Percentiles rank a stretch among this genome's conserved stretches.
Conservation (phyloP, 2,113 vertebrate genomes). For the Dicrurus megarhynchus region DNA sequence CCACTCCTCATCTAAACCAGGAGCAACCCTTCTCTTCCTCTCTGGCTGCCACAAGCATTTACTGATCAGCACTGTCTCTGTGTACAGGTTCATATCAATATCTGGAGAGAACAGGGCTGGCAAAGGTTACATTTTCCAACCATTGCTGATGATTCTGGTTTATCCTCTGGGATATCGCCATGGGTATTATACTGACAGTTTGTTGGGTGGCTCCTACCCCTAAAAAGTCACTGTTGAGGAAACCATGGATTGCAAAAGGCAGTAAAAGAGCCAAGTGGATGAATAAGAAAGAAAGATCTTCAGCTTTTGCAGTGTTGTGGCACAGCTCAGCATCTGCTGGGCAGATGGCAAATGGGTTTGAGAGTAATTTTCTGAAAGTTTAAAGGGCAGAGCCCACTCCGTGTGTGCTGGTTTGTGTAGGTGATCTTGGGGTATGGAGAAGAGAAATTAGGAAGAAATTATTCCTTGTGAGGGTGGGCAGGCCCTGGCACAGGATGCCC, state of each 20-base stretch:
- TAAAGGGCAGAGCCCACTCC: not conserved
- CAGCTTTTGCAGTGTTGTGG: rapidly evolving
- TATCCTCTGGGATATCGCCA: rapidly evolving
- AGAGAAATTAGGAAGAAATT: not conserved
- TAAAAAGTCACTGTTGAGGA: not conserved
- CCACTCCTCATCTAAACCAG: rapidly evolving
- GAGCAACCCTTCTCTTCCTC: not conserved
- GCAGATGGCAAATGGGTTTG: rapidly evolving
- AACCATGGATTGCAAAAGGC: not conserved
- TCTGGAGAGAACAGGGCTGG: not conserved
- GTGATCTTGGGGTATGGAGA: rapidly evolving
- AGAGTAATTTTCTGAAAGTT: not conserved
- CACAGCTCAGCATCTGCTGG: not conserved
- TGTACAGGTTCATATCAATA: rapidly evolving
- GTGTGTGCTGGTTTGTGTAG: not conserved
- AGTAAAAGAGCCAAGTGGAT: not conserved
- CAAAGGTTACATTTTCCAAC: rapidly evolving
- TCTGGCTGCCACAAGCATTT: not conserved
- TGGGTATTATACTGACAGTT: not conserved
- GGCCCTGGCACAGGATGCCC: not conserved
- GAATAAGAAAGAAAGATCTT: not conserved
- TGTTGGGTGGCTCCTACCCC: not conserved
- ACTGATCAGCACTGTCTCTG: rapidly evolving
- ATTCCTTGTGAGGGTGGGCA: not conserved
- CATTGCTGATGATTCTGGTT: not conserved